Conservation (phyloP, 2,888 invertebrate species). For the Zygothrica quintamaculata region DNA sequence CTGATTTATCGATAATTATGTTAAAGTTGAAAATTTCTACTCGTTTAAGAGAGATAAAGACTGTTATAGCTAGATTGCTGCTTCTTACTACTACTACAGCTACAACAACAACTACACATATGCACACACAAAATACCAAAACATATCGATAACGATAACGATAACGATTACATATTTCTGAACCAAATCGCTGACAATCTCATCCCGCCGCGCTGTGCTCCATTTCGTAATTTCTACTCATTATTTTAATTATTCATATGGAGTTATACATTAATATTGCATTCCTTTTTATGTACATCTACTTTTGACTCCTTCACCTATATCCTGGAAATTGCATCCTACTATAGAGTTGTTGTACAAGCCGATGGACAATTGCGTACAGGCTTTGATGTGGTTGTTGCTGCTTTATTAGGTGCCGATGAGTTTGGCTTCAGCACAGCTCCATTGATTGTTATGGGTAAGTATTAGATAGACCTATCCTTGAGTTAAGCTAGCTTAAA, state of each 20-base stretch:
- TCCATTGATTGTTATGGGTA: slow-evolving; percentile 96
- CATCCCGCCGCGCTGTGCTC: slow-evolving; percentile 82
- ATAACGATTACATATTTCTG: slow-evolving; percentile 39
- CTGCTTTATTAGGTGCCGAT: slow-evolving; percentile 97
- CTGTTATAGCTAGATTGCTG: slow-evolving; percentile 43
- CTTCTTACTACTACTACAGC: slow-evolving; percentile 41
- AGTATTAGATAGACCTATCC: slow-evolving; percentile 33
- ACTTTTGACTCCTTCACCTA: slow-evolving; percentile 57
- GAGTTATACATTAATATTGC: slow-evolving; percentile 68
- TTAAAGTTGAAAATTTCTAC: too few species aligned
- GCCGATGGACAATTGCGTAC: slow-evolving; percentile 98
- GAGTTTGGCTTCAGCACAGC: slow-evolving; percentile 99
- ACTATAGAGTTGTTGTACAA: slow-evolving; percentile 93
- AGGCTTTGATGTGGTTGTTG: slow-evolving; percentile 98
- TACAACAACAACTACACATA: too few species aligned
- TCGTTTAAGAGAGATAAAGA: too few species aligned
- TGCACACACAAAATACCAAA: slow-evolving; percentile 23
- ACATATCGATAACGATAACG: slow-evolving; percentile 25
- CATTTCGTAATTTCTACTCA: slow-evolving; percentile 84
- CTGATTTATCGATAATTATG: too few species aligned
- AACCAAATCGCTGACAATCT: slow-evolving; percentile 48
- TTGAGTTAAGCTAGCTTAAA: too few species aligned
- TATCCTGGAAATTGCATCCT: slow-evolving; percentile 11
- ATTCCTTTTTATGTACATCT: slow-evolving; percentile 79
- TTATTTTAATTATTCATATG: slow-evolving; percentile 57